Conservation (phyloP, 2,113 vertebrate genomes). For the Muntiacus reevesi region DNA sequence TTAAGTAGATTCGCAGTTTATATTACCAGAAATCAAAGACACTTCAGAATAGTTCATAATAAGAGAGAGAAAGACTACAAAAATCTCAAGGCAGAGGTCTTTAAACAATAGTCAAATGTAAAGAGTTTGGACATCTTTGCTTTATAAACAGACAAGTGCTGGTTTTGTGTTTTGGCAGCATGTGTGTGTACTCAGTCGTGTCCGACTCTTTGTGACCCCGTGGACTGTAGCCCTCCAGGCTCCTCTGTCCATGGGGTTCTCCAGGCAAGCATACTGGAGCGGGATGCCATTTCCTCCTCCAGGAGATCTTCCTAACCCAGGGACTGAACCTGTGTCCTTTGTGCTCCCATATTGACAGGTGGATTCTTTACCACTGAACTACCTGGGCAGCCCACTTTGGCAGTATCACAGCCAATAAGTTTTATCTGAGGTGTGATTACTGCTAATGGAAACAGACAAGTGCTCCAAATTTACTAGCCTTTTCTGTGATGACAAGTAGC, state of each 20-base stretch:
- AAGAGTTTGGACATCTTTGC: background rate
- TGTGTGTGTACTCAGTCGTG: background rate
- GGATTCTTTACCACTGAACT: background rate
- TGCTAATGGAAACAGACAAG: background rate
- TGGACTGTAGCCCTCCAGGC: background rate
- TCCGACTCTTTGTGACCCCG: background rate
- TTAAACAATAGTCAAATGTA: background rate
- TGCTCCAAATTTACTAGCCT: background rate
- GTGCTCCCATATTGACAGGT: background rate
- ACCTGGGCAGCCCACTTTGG: background rate
- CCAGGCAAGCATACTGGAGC: background rate
- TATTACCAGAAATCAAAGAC: background rate
- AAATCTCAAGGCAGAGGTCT: background rate
- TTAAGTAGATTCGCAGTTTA: background rate
- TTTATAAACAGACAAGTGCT: background rate
- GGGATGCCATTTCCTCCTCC: background rate
- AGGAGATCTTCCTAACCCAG: background rate
- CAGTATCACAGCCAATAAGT: background rate
- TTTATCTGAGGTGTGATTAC: background rate
- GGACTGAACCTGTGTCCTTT: background rate
- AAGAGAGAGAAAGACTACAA: background rate
- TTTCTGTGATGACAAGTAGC: background rate
- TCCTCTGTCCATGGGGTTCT: background rate
- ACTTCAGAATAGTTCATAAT: background rate
- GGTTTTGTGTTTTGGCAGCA: background rate